Percentiles rank a stretch among this genome's conserved stretches.
phyloP scores from a whole-genome alignment of 2,113 vertebrate species.

The Tonatia bakeri region DNA sequence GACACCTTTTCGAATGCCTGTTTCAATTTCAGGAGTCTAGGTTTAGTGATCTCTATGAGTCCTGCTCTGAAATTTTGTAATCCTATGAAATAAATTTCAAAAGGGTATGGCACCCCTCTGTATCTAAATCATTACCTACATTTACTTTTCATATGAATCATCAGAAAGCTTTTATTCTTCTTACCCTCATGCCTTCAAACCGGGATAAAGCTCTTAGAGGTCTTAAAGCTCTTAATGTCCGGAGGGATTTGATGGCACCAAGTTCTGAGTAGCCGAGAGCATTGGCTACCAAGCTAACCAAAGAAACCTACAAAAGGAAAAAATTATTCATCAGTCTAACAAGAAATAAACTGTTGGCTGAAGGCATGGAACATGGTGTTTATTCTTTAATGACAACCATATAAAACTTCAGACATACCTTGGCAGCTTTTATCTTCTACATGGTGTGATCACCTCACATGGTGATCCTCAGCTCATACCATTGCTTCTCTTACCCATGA shows the following conservation, averaged over 20 bases:
- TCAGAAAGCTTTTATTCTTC: conserved; percentile 69
- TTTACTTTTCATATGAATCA: conserved; percentile 48
- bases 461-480: background rate
- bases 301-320: conserved; percentile 87
- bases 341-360: background rate
- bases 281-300: conserved; percentile 94
- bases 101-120: background rate
- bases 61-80: background rate
- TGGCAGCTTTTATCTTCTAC: background rate
- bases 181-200: conserved; percentile 99
- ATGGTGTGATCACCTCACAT: background rate
- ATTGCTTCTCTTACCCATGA: background rate
- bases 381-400: background rate
- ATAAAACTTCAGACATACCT: background rate
- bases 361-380: background rate
- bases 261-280: conserved; percentile 90
- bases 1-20: background rate
- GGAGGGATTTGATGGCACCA: conserved; percentile 94
- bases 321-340: background rate
- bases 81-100: background rate
- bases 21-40: background rate
- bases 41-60: background rate
- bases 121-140: background rate
- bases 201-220: conserved; percentile 96
- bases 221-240: conserved; percentile 95